Base-by-base conservation (phyloP, 2,113 vertebrate genomes). In the Callospermophilus lateralis region DNA sequence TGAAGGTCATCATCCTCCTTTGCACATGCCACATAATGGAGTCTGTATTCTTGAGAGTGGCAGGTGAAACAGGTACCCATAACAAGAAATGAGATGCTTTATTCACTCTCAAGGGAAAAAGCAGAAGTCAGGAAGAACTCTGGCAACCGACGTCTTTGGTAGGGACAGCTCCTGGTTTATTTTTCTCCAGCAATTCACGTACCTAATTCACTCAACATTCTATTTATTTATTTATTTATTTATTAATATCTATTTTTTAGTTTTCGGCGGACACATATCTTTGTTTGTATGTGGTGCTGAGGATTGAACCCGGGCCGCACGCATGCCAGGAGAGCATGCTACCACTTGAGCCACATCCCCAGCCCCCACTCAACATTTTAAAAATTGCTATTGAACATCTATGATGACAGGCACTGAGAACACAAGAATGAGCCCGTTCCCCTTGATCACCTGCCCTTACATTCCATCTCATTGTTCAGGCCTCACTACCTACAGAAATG, bases 361-460 rank as follows among this genome's bases (percentile, higher is more conserved):
- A n/a, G n/a, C n/a, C n/a, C n/a, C n/a, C 51, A 61, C 34, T 80
- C 28, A 48, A 28, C 67, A 74, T 20, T 77, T 58, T 15, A 63
- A 39, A 53, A 84, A 3, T 6, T 37, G 11, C 39, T 12, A 45
- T 8, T 39, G 85, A 42, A 34, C 55, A 63, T n/a, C n/a, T n/a
- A 8, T 37, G 34, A 74, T 16, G 89, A 65, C 42, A 48, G 37
- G 17, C 5, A 53, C 20, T 15, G 22, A 73, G 68, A 65, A 24
- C 12, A 74, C 34, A 26, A 39, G 19, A 39, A 68, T 45, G 48
- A 63, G 48, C 15, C 34, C 0, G 15, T 42, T 0, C 28, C 9
- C 76, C 0, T 9, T 0, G 0, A 5, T 15, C 37, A n/a, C 22
- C 84, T 24, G 12, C 30, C 42, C 19, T 58, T 34, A 8, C 37